These are phyloP conservation scores for Achatina immaculata DNA, from an alignment of 1,140 invertebrate genomes.

Conservation along the genomic window DNA sequence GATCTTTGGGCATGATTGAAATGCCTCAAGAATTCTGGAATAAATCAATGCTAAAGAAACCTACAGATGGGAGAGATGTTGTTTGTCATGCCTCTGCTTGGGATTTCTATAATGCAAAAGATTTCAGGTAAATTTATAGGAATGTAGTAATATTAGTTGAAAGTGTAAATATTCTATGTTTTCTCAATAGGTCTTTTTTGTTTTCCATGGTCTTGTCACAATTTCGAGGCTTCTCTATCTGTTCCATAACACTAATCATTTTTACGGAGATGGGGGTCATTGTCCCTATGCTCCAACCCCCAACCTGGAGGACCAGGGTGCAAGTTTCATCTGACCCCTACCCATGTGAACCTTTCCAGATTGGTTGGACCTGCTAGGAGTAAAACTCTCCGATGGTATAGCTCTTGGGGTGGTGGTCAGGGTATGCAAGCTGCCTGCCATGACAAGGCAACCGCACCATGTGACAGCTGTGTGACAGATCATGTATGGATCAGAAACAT, in stretches of 20 bases:
- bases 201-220: background rate
- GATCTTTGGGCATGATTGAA: constrained; percentile 83
- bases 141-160: no score
- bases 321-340: no score
- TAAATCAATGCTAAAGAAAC: constrained; percentile 74
- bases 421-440: background rate
- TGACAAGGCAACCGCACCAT: no score
- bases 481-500: no score
- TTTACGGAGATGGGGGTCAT: no score
- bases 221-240: background rate
- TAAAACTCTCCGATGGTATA: background rate
- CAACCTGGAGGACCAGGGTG: no score
- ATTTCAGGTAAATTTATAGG: constrained; percentile 77
- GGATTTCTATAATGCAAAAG: constrained; percentile 90
- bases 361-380: no score
- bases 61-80: constrained; percentile 75
- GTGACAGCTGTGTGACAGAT: no score
- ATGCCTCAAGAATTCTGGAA: constrained; percentile 80
- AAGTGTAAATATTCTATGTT: background rate
- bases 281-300: no score
- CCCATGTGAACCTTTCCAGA: no score
- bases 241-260: no score
- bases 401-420: no score
- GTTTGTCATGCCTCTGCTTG: constrained; percentile 94
- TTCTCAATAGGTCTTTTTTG: background rate